A percentile compares a stretch with the other conserved stretches of the same genome.
phyloP scores from a whole-genome alignment of 2,113 vertebrate species.

The Pleuronectes platessa region DNA sequence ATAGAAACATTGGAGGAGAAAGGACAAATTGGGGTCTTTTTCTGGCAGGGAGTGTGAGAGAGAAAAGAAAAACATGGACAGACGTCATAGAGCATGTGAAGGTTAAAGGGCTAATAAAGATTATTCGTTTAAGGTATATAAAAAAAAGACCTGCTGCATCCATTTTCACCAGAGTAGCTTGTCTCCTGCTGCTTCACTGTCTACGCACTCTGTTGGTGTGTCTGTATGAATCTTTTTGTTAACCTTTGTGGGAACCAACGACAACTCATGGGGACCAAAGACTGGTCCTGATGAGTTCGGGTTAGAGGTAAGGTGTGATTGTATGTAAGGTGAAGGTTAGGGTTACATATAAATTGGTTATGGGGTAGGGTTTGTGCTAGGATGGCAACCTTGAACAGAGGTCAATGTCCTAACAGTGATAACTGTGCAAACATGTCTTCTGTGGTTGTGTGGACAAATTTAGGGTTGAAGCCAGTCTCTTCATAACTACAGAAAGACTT shows the following conservation, averaged over 20 bases:
- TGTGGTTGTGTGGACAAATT: not conserved
- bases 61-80: conserved; percentile 11
- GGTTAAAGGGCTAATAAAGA: conserved; percentile 74
- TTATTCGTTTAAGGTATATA: conserved; percentile 64
- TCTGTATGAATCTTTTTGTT: not conserved
- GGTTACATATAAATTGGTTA: no score
- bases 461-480: not conserved
- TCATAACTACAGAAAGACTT: not conserved
- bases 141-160: conserved; percentile 46
- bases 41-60: conserved; percentile 12
- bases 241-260: no score
- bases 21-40: conserved; percentile 14
- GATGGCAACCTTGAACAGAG: no score
- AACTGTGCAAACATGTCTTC: no score
- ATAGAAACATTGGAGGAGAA: conserved; percentile 13
- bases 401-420: no score
- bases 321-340: no score
- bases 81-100: conserved; percentile 56
- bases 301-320: no score
- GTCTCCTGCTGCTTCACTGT: conserved; percentile 74
- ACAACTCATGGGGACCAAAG: no score
- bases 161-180: conserved; percentile 47
- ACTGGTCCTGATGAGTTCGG: no score
- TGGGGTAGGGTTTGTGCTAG: no score
- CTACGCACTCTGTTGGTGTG: conserved; percentile 52